phyloP scores from a whole-genome alignment of 2,797 vertebrate genomes.

The Acropternis orthonyx region DNA sequence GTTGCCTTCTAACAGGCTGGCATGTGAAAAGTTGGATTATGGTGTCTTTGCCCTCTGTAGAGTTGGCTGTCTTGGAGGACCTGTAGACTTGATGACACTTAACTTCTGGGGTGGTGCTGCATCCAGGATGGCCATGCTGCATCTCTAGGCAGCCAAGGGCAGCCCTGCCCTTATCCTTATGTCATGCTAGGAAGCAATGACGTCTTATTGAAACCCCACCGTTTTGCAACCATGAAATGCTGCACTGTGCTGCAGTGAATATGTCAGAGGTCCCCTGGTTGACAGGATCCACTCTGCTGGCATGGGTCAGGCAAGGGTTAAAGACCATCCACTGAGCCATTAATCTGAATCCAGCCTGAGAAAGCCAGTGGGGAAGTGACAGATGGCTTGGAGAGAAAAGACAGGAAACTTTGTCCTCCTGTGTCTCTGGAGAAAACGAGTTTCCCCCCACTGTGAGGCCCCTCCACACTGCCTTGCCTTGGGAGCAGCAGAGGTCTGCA shows the following conservation, averaged over 20 bases:
- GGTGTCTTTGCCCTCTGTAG: background rate
- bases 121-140: background rate
- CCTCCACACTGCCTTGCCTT: background rate
- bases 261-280: background rate
- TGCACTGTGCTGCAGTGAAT: background rate
- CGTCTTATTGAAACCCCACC: background rate
- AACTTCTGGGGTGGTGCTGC: background rate
- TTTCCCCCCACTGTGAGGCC: background rate
- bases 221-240: background rate
- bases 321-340: constrained; percentile 8
- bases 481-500: constrained; percentile 23
- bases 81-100: background rate
- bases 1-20: background rate
- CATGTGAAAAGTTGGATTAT: background rate
- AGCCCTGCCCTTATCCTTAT: background rate
- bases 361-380: constrained; percentile 16
- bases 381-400: constrained; percentile 55
- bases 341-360: constrained; percentile 23
- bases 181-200: background rate
- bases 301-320: constrained; percentile 33
- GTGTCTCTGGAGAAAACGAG: constrained; percentile 40
- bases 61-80: background rate
- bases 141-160: background rate
- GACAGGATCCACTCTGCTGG: background rate
- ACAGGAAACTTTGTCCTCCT: constrained; percentile 57